Percentiles rank a stretch among this genome's conserved stretches.
phyloP scores from a whole-genome alignment of 1,140 invertebrate genomes.

The Phymastichus coffea region DNA sequence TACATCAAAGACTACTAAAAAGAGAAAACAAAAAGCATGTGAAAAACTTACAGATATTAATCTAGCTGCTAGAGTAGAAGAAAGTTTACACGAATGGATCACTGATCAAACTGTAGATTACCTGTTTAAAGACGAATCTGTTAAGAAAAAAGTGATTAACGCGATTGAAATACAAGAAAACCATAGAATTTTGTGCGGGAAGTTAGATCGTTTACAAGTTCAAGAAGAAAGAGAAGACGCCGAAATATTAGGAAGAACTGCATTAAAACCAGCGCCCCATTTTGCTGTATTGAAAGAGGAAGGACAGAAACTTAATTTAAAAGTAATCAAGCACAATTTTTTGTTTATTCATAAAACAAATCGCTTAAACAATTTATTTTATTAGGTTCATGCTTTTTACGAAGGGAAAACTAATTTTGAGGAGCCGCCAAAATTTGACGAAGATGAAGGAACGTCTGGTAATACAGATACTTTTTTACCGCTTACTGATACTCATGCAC shows the following conservation, averaged over 20 bases:
- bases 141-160: conserved; percentile 43
- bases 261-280: conserved; percentile 50
- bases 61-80: conserved; percentile 42
- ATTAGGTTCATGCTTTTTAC: conserved; percentile 51
- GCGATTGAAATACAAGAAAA: conserved; percentile 39
- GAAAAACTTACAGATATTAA: neutral
- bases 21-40: conserved; percentile 17
- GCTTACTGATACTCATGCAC: conserved; percentile 47
- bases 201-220: conserved; percentile 43
- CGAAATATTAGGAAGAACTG: conserved; percentile 24
- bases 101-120: conserved; percentile 48
- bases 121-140: conserved; percentile 42
- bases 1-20: conserved; percentile 9
- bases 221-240: conserved; percentile 38
- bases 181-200: conserved; percentile 47
- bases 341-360: neutral
- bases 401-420: conserved; percentile 42
- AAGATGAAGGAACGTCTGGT: conserved; percentile 13
- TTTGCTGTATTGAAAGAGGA: conserved; percentile 49
- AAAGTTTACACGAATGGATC: conserved; percentile 51
- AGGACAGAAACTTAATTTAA: conserved; percentile 46
- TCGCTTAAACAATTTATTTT: conserved; percentile 15
- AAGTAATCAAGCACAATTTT: conserved; percentile 34
- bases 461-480: conserved; percentile 42
- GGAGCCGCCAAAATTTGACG: conserved; percentile 1